Evolutionary conservation across 35 echinoderm and acorn worm genomes (phyloP).

Genomic region (Heliocidaris tuberculata): DNA sequence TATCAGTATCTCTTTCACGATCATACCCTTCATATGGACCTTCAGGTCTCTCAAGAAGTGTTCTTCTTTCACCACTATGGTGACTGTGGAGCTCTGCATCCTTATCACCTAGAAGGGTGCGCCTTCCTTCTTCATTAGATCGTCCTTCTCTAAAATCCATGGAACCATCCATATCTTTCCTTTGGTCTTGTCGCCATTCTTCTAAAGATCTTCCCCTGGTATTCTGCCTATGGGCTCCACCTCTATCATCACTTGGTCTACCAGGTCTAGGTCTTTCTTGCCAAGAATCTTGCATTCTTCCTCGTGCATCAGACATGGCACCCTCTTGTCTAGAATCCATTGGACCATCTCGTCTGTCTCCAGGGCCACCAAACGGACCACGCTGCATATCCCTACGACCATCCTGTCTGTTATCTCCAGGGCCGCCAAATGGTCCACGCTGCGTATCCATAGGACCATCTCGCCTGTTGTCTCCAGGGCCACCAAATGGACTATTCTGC

Average conservation of each 20-base stretch:
- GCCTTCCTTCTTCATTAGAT: background rate
- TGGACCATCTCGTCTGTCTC: background rate
- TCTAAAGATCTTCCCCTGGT: background rate
- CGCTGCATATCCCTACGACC: background rate
- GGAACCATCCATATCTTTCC: background rate
- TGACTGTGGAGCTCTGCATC: background rate
- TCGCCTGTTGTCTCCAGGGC: background rate
- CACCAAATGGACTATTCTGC: background rate
- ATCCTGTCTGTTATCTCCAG: background rate
- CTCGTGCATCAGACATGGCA: background rate
- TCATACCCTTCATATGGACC: background rate
- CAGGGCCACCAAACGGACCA: background rate
- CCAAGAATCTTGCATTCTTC: conserved; percentile 9
- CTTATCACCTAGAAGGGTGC: background rate
- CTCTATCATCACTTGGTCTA: background rate
- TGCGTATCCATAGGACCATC: background rate
- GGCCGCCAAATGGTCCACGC: background rate
- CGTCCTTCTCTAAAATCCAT: background rate
- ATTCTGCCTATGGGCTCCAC: background rate
- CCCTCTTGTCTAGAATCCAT: background rate
- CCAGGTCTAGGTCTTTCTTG: background rate
- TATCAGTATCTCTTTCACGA: background rate
- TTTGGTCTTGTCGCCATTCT: background rate
- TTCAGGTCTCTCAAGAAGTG: background rate
- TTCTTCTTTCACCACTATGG: background rate